Conservation (phyloP, 2,113 vertebrate species). For the Loxodonta africana region DNA sequence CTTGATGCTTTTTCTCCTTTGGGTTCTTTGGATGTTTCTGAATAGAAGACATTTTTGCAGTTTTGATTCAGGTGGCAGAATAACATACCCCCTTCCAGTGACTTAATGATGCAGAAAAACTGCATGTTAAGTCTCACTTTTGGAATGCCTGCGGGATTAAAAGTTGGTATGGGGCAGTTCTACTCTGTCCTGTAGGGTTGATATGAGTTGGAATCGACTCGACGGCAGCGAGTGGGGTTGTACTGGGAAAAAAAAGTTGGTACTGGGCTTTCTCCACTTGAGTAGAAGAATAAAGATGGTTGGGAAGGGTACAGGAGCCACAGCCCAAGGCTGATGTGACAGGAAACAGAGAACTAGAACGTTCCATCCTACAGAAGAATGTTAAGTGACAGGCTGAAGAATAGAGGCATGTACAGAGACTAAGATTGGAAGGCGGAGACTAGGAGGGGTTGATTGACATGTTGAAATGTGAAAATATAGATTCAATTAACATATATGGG, state of each 20-base stretch:
- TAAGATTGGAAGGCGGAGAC: neutral
- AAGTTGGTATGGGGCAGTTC: neutral
- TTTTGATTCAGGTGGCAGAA: neutral
- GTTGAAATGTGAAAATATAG: neutral
- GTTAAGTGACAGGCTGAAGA: neutral
- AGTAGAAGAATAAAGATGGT: constrained; percentile 27
- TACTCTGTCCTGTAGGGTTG: no score
- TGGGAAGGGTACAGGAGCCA: neutral
- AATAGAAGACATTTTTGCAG: neutral
- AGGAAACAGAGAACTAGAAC: neutral
- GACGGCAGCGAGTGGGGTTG: no score
- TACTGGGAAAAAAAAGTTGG: neutral
- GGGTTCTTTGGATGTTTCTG: neutral
- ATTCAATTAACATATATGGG: neutral
- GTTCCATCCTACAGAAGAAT: neutral
- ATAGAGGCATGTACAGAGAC: neutral
- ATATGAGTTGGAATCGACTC: no score
- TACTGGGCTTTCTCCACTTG: neutral
- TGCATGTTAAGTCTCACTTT: neutral
- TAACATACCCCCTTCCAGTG: neutral
- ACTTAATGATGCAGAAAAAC: constrained; percentile 15
- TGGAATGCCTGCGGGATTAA: constrained; percentile 1
- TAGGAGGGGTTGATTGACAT: neutral
- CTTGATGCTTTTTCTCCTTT: neutral
- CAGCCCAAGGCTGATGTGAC: neutral